Percentiles rank a stretch among this genome's conserved stretches.
Conservation (phyloP, 2,888 invertebrate genomes). For the Podotricha telesiphe region DNA sequence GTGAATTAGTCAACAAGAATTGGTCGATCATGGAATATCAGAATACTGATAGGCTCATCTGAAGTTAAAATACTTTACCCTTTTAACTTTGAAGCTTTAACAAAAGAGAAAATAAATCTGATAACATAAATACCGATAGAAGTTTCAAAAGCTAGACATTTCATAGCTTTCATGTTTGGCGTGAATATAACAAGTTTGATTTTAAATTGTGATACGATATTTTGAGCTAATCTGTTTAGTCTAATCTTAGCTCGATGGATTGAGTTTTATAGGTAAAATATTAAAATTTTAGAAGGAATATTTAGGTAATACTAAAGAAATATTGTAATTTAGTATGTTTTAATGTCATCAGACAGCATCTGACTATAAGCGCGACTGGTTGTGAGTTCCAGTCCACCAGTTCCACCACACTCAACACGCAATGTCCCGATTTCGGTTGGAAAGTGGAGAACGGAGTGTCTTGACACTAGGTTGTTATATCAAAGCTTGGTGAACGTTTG, state of each 20-base stretch:
- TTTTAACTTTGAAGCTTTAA: constrained; percentile 23
- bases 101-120: constrained; percentile 17
- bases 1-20: constrained; percentile 5
- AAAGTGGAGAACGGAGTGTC: no score
- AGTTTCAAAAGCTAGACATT: not conserved
- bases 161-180: not conserved
- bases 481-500: no score
- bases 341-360: no score
- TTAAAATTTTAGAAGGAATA: not conserved
- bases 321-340: no score
- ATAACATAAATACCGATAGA: constrained; percentile 12
- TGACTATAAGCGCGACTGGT: no score
- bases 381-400: no score
- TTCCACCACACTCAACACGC: no score
- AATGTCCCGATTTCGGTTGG: no score
- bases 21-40: constrained; percentile 3
- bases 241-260: not conserved
- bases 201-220: not conserved
- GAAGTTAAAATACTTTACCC: constrained; percentile 26
- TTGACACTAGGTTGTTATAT: no score
- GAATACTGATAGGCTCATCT: constrained; percentile 21
- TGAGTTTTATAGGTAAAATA: not conserved
- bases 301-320: no score
- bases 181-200: constrained; percentile 4
- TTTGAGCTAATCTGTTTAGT: not conserved